Evolutionary conservation across 2,797 vertebrate genomes (phyloP).

Genomic region (Anabas testudineus): DNA sequence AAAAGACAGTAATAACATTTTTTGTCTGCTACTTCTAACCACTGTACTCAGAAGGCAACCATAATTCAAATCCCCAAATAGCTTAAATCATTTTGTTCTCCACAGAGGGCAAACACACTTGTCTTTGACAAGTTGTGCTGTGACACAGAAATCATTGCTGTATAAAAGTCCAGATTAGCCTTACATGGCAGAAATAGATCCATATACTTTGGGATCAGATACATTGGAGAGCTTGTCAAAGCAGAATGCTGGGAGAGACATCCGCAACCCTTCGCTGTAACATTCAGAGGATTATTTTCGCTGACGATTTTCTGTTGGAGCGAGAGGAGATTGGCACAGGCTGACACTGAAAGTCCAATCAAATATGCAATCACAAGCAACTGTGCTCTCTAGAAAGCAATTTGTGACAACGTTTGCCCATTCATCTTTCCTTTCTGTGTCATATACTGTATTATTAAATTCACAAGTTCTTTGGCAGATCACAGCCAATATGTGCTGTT

Average conservation of each 20-base stretch:
- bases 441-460: background rate
- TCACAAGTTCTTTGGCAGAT: background rate
- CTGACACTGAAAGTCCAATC: slow-evolving; percentile 45
- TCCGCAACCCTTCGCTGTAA: slow-evolving; percentile 38
- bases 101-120: slow-evolving; percentile 33
- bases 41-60: slow-evolving; percentile 3
- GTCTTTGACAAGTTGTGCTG: slow-evolving; percentile 55
- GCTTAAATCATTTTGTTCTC: slow-evolving; percentile 36
- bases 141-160: slow-evolving; percentile 44
- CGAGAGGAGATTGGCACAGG: slow-evolving; percentile 25
- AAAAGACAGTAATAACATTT: slow-evolving; percentile 28
- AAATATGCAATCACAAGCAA: slow-evolving; percentile 42
- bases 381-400: slow-evolving; percentile 18
- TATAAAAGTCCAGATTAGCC: slow-evolving; percentile 60
- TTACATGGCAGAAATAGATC: slow-evolving; percentile 44
- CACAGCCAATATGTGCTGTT: background rate
- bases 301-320: slow-evolving; percentile 16
- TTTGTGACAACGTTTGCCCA: slow-evolving; percentile 24
- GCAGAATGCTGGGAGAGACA: slow-evolving; percentile 29
- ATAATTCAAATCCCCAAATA: slow-evolving; percentile 46
- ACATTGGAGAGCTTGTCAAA: slow-evolving; percentile 49
- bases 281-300: slow-evolving; percentile 44
- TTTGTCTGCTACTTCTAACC: slow-evolving; percentile 24
- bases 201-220: slow-evolving; percentile 55
- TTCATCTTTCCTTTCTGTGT: background rate